phyloP scores from a whole-genome alignment of 2,888 invertebrate species.

The Disparrhopalites patrizii region DNA sequence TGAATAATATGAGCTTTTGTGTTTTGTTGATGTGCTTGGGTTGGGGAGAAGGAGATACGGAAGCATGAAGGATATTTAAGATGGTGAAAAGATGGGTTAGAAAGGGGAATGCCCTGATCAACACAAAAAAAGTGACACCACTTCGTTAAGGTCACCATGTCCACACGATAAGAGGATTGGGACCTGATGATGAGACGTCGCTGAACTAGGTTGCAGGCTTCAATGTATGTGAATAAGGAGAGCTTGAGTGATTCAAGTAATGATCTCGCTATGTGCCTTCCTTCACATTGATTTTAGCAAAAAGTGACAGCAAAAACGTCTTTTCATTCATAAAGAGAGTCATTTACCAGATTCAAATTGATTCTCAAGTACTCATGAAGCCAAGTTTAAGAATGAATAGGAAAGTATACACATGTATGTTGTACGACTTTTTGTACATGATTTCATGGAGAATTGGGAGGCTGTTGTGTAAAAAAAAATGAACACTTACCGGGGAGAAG shows the following conservation, averaged over 20 bases:
- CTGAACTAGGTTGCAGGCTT: background rate
- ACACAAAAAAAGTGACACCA: conserved; percentile 20
- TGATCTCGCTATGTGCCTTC: too few species aligned
- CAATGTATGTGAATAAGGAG: background rate
- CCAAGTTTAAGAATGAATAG: background rate
- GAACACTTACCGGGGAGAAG: conserved; percentile 20
- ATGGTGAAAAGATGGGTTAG: background rate
- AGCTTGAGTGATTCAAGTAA: background rate
- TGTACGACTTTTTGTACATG: background rate
- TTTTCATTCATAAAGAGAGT: conserved; percentile 11
- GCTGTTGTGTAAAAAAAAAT: background rate
- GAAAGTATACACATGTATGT: background rate
- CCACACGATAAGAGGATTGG: conserved; percentile 14
- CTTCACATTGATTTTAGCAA: too few species aligned
- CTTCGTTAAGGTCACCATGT: conserved; percentile 25
- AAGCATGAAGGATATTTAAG: background rate
- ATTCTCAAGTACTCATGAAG: background rate
- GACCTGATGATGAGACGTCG: background rate
- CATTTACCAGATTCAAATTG: background rate
- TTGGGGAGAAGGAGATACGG: too few species aligned
- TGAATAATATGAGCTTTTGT: too few species aligned
- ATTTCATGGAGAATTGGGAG: background rate
- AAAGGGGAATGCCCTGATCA: conserved; percentile 27
- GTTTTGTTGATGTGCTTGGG: too few species aligned
- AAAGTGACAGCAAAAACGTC: background rate